Conservation (phyloP, 1,140 invertebrate species). For the Caenorhabditis inopinata region DNA sequence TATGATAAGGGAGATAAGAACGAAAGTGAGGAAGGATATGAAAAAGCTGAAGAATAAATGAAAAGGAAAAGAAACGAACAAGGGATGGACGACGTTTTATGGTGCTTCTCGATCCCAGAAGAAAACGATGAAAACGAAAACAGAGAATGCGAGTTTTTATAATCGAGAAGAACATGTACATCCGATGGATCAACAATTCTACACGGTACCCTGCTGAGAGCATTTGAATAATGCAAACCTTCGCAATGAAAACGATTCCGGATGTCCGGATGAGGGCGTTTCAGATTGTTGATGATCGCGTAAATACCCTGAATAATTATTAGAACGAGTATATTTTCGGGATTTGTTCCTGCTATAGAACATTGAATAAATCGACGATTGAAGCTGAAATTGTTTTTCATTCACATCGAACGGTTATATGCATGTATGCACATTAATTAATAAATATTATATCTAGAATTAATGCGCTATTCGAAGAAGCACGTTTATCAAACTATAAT, state of each 20-base stretch:
- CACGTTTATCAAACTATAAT: no score
- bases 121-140: background rate
- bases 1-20: slow-evolving; percentile 1
- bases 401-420: no score
- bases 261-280: background rate
- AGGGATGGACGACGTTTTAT: background rate
- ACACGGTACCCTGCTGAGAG: background rate
- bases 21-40: background rate
- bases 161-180: background rate
- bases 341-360: no score
- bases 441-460: no score
- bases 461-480: no score
- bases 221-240: background rate
- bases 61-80: background rate
- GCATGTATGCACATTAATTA: no score
- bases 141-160: background rate
- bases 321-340: background rate
- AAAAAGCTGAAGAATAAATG: background rate
- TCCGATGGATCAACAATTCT: background rate
- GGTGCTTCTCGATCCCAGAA: background rate
- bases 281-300: background rate
- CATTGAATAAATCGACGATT: no score
- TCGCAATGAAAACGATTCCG: background rate
- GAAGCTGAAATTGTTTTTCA: no score
- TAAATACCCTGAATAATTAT: background rate